Percentiles rank a stretch among this genome's conserved stretches.
Conservation (phyloP, 2,797 vertebrate genomes). For the Fratercula arctica region DNA sequence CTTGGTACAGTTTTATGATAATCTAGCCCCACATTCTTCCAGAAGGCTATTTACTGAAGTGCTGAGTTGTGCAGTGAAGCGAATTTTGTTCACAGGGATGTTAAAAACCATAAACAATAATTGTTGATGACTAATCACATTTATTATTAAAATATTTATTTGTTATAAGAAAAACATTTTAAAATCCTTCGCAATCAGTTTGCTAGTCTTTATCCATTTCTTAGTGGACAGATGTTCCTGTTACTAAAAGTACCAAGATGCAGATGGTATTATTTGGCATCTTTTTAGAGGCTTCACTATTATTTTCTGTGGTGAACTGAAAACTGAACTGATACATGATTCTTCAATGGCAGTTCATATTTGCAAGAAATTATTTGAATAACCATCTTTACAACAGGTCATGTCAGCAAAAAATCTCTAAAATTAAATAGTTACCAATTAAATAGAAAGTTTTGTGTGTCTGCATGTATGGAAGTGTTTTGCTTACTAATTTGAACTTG, state of each 20-base stretch:
- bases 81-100: not conserved
- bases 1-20: not conserved
- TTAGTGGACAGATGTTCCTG: slow-evolving; percentile 29
- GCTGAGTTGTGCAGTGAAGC: not conserved
- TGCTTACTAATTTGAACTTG: not conserved
- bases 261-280: slow-evolving; percentile 48
- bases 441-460: not conserved
- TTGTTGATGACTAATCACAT: not conserved
- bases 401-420: not conserved
- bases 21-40: not conserved
- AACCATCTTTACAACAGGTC: not conserved
- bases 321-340: not conserved
- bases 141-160: slow-evolving; percentile 36
- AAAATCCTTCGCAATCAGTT: not conserved
- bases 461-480: not conserved
- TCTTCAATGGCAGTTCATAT: not conserved
- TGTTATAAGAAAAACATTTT: not conserved
- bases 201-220: not conserved
- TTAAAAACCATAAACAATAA: not conserved
- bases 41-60: not conserved
- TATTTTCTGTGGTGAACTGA: not conserved
- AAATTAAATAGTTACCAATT: not conserved
- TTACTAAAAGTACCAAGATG: slow-evolving; percentile 26
- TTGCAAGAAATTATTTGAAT: not conserved
- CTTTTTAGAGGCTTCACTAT: slow-evolving; percentile 3